Conservation (phyloP, 2,888 invertebrate species). For the Coleophora flavipennella region DNA sequence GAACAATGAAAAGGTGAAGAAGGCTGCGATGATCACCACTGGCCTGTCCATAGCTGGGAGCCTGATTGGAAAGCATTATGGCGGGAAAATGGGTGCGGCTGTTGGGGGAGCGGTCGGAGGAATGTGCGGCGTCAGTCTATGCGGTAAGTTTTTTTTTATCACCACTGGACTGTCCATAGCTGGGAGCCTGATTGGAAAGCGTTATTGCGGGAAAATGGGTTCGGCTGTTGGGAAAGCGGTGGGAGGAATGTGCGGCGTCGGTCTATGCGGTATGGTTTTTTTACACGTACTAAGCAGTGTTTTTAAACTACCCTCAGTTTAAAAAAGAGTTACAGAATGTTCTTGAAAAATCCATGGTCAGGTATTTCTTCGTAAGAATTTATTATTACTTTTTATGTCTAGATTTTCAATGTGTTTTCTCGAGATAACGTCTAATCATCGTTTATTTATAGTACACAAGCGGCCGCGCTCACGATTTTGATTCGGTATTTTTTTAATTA, state of each 20-base stretch:
- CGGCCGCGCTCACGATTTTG: no score
- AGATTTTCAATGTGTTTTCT: no score
- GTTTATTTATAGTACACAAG: no score
- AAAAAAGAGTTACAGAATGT: not conserved
- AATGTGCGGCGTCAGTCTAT: conserved; percentile 50
- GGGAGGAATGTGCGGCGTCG: conserved; percentile 56
- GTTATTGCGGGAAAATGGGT: conserved; percentile 54
- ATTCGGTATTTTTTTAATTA: no score
- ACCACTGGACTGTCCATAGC: conserved; percentile 51
- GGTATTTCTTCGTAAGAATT: no score
- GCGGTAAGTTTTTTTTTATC: conserved; percentile 47
- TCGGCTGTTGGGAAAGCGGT: conserved; percentile 52
- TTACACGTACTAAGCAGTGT: no score
- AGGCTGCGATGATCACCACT: conserved; percentile 42
- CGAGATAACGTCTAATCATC: no score
- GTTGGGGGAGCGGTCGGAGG: conserved; percentile 57
- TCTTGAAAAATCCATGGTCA: not conserved
- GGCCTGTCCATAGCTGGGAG: conserved; percentile 51
- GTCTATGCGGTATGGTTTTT: conserved; percentile 46
- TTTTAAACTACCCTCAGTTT: not conserved
- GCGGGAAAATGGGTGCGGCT: conserved; percentile 51
- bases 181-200: conserved; percentile 49
- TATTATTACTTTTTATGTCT: no score
- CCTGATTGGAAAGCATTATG: conserved; percentile 51
- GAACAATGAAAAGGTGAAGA: conserved; percentile 29